A percentile compares a stretch with the other conserved stretches of the same genome.
phyloP scores from a whole-genome alignment of 2,113 vertebrate species.

The Gracilinanus agilis region DNA sequence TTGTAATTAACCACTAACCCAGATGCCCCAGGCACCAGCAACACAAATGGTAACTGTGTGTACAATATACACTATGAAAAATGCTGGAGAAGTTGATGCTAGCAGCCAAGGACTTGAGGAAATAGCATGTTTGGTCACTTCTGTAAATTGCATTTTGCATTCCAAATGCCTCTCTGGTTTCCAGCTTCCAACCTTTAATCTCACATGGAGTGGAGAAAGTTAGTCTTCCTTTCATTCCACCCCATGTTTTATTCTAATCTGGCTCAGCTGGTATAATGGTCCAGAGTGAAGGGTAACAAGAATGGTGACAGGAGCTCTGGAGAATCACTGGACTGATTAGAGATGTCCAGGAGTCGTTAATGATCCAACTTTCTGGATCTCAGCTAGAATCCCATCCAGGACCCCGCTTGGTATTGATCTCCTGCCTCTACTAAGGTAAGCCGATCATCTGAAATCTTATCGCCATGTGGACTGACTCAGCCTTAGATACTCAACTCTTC shows the following conservation, averaged over 20 bases:
- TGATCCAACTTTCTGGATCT: neutral
- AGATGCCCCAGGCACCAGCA: constrained; percentile 53
- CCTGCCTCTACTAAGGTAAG: neutral
- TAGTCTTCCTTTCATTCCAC: neutral
- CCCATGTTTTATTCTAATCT: neutral
- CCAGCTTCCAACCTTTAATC: neutral
- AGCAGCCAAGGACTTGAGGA: constrained; percentile 16
- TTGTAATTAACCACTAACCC: constrained; percentile 73
- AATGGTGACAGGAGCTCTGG: neutral
- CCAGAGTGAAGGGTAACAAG: neutral
- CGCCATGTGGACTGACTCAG: neutral
- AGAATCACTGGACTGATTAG: neutral
- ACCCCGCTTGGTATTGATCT: neutral
- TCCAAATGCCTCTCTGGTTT: neutral
- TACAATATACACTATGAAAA: constrained; percentile 51
- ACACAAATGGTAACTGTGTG: constrained; percentile 37
- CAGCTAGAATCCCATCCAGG: neutral
- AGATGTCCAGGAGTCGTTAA: neutral
- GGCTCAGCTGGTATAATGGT: neutral
- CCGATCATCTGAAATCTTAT: neutral
- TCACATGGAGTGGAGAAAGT: neutral
- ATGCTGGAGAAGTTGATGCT: constrained; percentile 5
- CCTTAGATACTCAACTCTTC: neutral
- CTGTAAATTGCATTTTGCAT: neutral
- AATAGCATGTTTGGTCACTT: constrained; percentile 26